Evolutionary conservation across 2,113 vertebrate species (phyloP), one percentile per base, ranked within the genome.

Genomic region (Rhombomys opimus): DNA sequence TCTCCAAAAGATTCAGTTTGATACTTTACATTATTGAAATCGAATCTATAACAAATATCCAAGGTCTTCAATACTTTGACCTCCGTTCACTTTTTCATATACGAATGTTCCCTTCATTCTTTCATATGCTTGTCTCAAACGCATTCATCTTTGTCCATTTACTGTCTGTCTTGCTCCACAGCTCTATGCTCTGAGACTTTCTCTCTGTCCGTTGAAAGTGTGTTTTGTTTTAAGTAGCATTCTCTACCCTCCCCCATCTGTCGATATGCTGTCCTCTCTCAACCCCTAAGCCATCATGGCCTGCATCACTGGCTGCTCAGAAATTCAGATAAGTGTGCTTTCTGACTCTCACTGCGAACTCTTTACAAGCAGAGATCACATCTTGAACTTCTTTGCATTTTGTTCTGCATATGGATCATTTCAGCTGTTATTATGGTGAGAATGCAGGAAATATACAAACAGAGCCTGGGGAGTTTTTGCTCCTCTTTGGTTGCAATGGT

Each of bases 171-270:
- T 81, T 59, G 41, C 46, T 75, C 87, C 67, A 72, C 61, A 73
- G 30, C 82, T 87, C 25, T n/a, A 15, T 52, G 67, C 65, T 96
- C 38, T 63, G 63, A 73, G 25, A 80, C 86, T 61, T 52, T 84
- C 78, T 89, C 72, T 95, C 86, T 78, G 87, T 17, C 41, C 76
- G 0, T 57, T 76, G 17, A 77, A 25, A 15, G 38, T 50, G 41
- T 91, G 81, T 73, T 94, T 95, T 96, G 82, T 89, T 94, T 90
- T 76, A 91, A 67, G 59, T 32, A 63, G 32, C 52, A 22, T 59
- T 63, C 78, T 82, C 91, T 82, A 81, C 61, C 68, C 73, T 65
- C 67, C 20, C 52, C 61, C 57, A 57, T 54, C 67, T 18, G n/a
- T 88, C n/a, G 38, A 85, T 63, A 50, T 5, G 32, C 25, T 17